Evolutionary conservation across 2,113 vertebrate genomes (phyloP).

Genomic region (Pimephales promelas): DNA sequence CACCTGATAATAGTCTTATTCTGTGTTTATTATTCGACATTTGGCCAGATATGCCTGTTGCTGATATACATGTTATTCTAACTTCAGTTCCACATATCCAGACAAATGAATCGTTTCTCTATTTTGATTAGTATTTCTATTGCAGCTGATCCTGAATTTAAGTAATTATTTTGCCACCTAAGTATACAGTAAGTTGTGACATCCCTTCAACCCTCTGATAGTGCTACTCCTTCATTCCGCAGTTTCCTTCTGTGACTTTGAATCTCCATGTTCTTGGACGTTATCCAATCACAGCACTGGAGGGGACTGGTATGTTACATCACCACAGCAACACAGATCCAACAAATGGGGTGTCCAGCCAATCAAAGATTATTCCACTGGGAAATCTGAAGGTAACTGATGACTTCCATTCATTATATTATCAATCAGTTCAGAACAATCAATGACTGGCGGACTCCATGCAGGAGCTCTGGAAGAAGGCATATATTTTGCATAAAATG

Average conservation of each 20-base stretch:
- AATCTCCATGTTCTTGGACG: slow-evolving; percentile 75
- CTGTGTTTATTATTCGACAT: not conserved
- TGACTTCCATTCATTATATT: not conserved
- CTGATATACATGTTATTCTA: not conserved
- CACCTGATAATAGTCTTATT: not conserved
- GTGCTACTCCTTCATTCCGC: slow-evolving; percentile 36
- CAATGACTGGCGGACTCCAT: not conserved
- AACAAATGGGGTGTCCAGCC: slow-evolving; percentile 54
- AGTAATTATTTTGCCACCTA: not conserved
- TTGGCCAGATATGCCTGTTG: not conserved
- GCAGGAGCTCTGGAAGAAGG: too few relatives aligned
- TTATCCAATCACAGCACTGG: slow-evolving; percentile 69
- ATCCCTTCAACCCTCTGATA: not conserved
- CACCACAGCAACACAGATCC: slow-evolving; percentile 60
- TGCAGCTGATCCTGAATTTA: not conserved
- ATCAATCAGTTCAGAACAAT: not conserved
- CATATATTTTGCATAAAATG: not conserved
- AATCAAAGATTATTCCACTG: slow-evolving; percentile 68
- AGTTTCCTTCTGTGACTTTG: slow-evolving; percentile 76
- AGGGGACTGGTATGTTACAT: slow-evolving; percentile 72
- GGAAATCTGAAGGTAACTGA: slow-evolving; percentile 69
- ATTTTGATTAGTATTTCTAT: not conserved
- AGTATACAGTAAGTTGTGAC: not conserved
- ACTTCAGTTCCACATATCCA: not conserved
- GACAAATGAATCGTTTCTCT: not conserved